These are phyloP conservation scores for Orbicella faveolata DNA, from an alignment of 64 coral and sea anemone genomes.

Conservation along the genomic window DNA sequence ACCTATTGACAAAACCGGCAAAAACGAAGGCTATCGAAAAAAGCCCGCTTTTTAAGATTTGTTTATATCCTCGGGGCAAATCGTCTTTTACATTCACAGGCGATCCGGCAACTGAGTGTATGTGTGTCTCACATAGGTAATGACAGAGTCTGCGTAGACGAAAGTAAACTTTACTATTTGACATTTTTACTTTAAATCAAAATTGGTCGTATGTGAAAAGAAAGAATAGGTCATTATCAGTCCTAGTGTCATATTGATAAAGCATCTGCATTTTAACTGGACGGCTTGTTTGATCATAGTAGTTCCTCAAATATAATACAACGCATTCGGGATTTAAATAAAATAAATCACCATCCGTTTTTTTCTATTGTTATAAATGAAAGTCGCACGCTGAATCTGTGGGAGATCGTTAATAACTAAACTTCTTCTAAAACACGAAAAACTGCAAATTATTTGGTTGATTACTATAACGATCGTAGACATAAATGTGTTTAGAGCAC, in stretches of 20 bases:
- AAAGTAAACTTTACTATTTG: conserved; percentile 1
- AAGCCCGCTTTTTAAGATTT: not conserved
- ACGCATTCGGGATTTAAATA: conserved; percentile 11
- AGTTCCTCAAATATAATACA: not conserved
- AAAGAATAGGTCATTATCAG: conserved; percentile 7
- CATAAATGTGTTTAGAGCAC: not conserved
- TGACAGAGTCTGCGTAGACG: not conserved
- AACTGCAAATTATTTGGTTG: not conserved
- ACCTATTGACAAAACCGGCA: not conserved
- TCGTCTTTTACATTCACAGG: not conserved
- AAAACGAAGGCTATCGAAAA: not conserved
- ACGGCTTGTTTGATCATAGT: conserved; percentile 2
- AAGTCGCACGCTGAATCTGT: not conserved
- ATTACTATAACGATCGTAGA: not conserved
- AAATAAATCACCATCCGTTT: conserved; percentile 19
- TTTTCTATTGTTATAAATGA: conserved; percentile 13
- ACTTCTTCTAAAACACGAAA: too few species aligned
- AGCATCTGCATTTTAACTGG: conserved; percentile 6
- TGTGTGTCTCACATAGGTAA: not conserved
- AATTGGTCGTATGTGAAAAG: conserved; percentile 5
- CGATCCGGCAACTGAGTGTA: not conserved
- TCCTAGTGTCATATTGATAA: conserved; percentile 25
- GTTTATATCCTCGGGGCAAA: not conserved
- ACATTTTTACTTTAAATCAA: conserved; percentile 20
- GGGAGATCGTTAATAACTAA: not conserved